Evolutionary conservation across 2,113 vertebrate species (phyloP).

Genomic region (Furnarius figulus): DNA sequence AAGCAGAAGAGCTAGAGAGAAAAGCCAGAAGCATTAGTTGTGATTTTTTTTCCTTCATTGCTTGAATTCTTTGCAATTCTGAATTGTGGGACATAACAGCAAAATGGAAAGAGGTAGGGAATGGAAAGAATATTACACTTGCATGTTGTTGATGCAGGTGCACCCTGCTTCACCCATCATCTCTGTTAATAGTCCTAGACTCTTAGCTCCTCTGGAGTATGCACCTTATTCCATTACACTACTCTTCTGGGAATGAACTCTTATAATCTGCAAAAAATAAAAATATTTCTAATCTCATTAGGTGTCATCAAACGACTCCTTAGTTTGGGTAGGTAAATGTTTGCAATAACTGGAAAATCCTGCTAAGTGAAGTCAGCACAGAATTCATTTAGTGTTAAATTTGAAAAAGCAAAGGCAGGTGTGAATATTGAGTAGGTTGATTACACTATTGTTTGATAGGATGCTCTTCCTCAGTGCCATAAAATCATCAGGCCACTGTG

Average conservation of each 20-base stretch:
- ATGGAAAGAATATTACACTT: neutral
- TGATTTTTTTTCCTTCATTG: neutral
- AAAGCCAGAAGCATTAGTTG: neutral
- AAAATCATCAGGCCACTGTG: neutral
- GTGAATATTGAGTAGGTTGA: neutral
- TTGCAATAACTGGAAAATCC: neutral
- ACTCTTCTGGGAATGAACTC: neutral
- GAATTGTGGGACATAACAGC: neutral
- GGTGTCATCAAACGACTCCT: neutral
- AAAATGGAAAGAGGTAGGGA: neutral
- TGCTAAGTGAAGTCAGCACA: neutral
- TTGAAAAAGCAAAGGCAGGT: neutral
- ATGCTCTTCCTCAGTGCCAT: neutral
- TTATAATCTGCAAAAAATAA: neutral
- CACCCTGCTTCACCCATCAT: neutral
- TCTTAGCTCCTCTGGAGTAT: neutral
- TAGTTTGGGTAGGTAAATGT: neutral
- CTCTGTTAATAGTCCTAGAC: neutral
- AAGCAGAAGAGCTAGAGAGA: neutral
- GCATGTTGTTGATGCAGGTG: neutral
- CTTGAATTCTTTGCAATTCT: neutral
- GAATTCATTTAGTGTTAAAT: neutral
- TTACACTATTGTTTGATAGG: neutral
- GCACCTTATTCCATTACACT: neutral
- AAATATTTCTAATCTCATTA: neutral